These are phyloP conservation scores for Mizuhopecten yessoensis DNA, from an alignment of 1,140 invertebrate species.

Conservation along the genomic window DNA sequence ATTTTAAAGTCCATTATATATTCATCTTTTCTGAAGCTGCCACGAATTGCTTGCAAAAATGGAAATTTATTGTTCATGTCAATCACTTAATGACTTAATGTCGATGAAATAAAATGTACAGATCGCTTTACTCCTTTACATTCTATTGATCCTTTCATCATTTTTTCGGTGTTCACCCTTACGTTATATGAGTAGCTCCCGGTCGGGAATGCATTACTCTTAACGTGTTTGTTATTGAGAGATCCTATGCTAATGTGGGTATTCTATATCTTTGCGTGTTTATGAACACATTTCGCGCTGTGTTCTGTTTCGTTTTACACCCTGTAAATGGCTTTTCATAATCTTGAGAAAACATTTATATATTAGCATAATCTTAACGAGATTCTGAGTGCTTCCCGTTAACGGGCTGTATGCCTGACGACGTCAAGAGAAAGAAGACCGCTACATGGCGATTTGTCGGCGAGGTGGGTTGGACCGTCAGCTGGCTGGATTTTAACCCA, in stretches of 20 bases:
- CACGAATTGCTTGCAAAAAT: no score
- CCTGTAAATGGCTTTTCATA: constrained; percentile 33
- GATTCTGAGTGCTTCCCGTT: constrained; percentile 1
- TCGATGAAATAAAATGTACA: no score
- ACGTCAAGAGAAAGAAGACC: neutral
- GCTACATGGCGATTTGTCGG: neutral
- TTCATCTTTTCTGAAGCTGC: no score
- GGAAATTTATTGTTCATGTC: no score
- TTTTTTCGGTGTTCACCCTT: no score
- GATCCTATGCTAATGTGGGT: neutral
- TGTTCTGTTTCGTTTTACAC: neutral
- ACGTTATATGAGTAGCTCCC: neutral
- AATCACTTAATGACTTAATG: neutral
- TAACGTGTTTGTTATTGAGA: neutral
- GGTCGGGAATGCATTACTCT: neutral
- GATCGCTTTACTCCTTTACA: no score
- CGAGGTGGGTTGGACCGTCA: neutral
- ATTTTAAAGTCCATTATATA: no score
- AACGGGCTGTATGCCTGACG: neutral
- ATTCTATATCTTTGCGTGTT: neutral
- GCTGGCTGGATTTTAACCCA: neutral
- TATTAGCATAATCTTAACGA: constrained; percentile 29
- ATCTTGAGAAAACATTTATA: neutral
- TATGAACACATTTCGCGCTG: constrained; percentile 19
- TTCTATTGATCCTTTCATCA: neutral